These are phyloP conservation scores for Anastrepha obliqua DNA, from an alignment of 1,140 invertebrate species.

Conservation along the genomic window DNA sequence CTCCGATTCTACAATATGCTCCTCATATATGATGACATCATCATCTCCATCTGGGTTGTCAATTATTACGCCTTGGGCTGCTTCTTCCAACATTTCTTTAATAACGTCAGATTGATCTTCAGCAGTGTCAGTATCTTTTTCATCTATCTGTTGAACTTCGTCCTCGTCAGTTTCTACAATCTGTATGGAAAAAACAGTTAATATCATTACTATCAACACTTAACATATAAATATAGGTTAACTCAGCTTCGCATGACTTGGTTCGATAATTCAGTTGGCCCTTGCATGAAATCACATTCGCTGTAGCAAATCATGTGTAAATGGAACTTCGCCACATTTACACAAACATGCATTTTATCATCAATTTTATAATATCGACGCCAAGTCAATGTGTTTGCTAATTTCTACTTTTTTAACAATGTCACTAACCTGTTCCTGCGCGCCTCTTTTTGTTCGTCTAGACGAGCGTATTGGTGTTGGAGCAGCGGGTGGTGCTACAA, in stretches of 20 bases:
- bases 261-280: constrained; percentile 69
- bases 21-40: not conserved
- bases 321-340: constrained; percentile 72
- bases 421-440: constrained; percentile 66
- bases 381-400: not conserved
- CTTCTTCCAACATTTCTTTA: constrained; percentile 60
- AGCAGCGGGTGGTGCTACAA: constrained; percentile 55
- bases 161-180: constrained; percentile 63
- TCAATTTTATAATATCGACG: constrained; percentile 59
- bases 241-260: not conserved
- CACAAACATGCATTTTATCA: constrained; percentile 66
- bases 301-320: constrained; percentile 65
- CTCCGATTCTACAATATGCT: constrained; percentile 37
- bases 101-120: constrained; percentile 57
- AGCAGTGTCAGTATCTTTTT: constrained; percentile 54
- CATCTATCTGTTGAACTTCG: constrained; percentile 59
- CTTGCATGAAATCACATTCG: constrained; percentile 70
- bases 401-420: not conserved
- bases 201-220: no score
- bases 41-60: constrained; percentile 10
- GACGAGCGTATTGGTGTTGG: constrained; percentile 58
- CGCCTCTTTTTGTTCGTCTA: constrained; percentile 64
- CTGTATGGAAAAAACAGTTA: not conserved
- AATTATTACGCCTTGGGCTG: constrained; percentile 56
- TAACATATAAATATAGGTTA: no score